Evolutionary conservation across 2,797 vertebrate genomes (phyloP).

Genomic region (Helarctos malayanus): DNA sequence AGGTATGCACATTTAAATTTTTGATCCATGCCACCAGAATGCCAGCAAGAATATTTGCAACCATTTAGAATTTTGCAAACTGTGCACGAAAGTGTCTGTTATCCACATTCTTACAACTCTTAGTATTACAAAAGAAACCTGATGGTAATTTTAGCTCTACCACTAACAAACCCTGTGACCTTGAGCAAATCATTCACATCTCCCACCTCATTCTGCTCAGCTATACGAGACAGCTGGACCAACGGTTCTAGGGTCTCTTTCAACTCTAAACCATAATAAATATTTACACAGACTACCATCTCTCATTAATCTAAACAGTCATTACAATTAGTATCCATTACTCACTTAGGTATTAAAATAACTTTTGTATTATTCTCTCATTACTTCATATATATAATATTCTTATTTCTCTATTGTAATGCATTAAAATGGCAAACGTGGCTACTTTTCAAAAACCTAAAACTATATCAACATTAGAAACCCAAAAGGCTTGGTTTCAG

Average conservation of each 20-base stretch:
- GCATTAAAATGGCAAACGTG: neutral
- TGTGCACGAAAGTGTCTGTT: neutral
- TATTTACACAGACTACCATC: neutral
- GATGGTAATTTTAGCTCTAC: neutral
- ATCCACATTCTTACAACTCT: neutral
- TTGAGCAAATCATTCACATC: neutral
- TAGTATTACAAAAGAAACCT: slow-evolving; percentile 34
- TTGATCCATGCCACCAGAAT: neutral
- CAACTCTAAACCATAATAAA: slow-evolving; percentile 34
- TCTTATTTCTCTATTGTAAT: slow-evolving; percentile 33
- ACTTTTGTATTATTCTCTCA: neutral
- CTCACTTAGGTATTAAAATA: neutral
- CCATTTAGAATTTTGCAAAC: slow-evolving; percentile 49
- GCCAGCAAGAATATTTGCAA: neutral
- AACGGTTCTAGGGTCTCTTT: neutral
- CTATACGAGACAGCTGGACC: neutral
- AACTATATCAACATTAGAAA: slow-evolving; percentile 19
- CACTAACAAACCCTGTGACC: slow-evolving; percentile 16
- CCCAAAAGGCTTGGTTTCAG: neutral
- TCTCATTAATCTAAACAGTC: slow-evolving; percentile 47
- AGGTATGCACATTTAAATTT: neutral
- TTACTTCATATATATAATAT: neutral
- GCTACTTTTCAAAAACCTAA: neutral
- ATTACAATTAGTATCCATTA: neutral
- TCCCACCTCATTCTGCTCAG: neutral